Conservation (phyloP, 2,888 invertebrate species). For the Sinohyriopsis cumingii region DNA sequence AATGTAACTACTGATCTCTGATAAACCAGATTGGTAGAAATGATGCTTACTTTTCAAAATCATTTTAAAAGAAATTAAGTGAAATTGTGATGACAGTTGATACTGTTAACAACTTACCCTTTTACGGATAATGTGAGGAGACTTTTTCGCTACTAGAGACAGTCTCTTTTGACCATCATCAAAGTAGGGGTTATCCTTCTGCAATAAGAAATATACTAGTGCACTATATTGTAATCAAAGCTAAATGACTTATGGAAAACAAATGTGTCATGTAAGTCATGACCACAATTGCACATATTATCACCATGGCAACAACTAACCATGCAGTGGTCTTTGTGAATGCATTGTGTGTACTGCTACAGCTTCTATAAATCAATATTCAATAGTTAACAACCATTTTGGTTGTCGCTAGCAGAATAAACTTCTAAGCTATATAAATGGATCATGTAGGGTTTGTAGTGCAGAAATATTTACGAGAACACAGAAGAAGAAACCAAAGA, state of each 20-base stretch:
- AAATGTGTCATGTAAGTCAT: background rate
- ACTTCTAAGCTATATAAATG: too few relatives aligned
- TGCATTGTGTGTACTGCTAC: too few relatives aligned
- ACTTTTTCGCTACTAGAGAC: conserved; percentile 60
- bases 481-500: too few relatives aligned
- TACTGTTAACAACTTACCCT: conserved; percentile 33
- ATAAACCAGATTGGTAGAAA: too few relatives aligned
- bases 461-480: too few relatives aligned
- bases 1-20: too few relatives aligned
- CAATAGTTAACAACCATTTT: too few relatives aligned
- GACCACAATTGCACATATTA: background rate
- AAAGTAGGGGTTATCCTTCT: conserved; percentile 46
- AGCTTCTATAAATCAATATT: too few relatives aligned
- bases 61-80: background rate
- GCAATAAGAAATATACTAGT: conserved; percentile 18
- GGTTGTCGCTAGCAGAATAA: too few relatives aligned
- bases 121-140: conserved; percentile 49
- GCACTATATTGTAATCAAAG: conserved; percentile 7
- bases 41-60: too few relatives aligned
- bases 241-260: background rate
- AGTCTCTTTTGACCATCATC: conserved; percentile 41
- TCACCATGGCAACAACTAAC: background rate
- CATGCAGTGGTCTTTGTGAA: too few relatives aligned
- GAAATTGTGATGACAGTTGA: background rate
- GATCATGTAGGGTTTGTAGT: too few relatives aligned